Evolutionary conservation across 2,113 vertebrate genomes (phyloP).

Genomic region (Daubentonia madagascariensis): DNA sequence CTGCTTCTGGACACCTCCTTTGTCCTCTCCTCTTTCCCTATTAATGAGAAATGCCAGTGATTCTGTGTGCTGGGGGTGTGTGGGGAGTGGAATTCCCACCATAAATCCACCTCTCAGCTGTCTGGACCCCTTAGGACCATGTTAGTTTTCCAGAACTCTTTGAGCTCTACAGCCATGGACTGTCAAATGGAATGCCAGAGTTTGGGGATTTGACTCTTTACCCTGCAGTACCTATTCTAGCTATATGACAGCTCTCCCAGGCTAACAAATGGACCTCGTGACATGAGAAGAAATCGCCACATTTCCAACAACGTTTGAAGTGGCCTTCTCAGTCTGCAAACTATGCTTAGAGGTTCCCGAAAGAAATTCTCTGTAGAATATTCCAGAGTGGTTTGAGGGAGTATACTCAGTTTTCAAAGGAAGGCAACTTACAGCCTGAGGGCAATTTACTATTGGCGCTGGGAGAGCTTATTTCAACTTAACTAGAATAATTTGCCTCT

Average conservation of each 20-base stretch:
- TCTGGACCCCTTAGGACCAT: not conserved
- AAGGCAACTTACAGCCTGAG: constrained; percentile 3
- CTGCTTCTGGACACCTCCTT: not conserved
- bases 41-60: not conserved
- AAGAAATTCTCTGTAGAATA: not conserved
- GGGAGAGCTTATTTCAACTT: constrained; percentile 6
- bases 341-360: not conserved
- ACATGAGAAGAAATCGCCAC: not conserved
- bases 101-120: not conserved
- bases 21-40: not conserved
- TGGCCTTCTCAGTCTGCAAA: not conserved
- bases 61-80: not conserved
- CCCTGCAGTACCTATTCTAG: too few relatives aligned
- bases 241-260: not conserved
- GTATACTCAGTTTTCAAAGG: constrained; percentile 2
- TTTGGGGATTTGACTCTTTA: not conserved
- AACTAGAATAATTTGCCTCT: constrained; percentile 28
- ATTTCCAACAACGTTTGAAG: not conserved
- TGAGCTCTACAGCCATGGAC: not conserved
- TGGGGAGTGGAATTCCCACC: not conserved
- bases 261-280: not conserved
- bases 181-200: not conserved
- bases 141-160: not conserved
- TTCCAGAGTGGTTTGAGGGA: not conserved
- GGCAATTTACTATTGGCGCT: not conserved